Percentiles rank a stretch among this genome's conserved stretches.
Conservation (phyloP, 2,888 invertebrate species). For the Monopis laevigella region DNA sequence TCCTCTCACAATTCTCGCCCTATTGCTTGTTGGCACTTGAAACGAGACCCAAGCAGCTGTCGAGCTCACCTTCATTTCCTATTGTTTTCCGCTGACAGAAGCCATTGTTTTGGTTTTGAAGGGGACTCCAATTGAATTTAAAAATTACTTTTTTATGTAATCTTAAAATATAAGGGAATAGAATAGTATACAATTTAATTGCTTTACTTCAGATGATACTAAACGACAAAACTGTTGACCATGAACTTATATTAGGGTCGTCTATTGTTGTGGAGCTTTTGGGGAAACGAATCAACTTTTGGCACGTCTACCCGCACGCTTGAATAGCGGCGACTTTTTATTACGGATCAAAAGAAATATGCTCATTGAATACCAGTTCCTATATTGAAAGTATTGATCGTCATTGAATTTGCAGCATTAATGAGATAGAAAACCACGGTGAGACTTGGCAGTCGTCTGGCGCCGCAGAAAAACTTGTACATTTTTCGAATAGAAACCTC, state of each 20-base stretch:
- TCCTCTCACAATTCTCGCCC: not conserved
- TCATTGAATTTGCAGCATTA: not conserved
- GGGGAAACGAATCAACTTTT: too few species aligned
- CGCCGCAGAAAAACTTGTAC: slow-evolving; percentile 42
- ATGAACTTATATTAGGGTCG: too few species aligned
- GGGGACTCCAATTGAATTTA: too few species aligned
- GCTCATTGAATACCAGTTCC: not conserved
- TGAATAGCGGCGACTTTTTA: not conserved
- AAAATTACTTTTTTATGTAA: too few species aligned
- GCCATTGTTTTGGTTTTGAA: slow-evolving; percentile 8
- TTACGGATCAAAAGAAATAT: not conserved
- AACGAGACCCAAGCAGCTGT: slow-evolving; percentile 14
- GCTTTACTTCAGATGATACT: too few species aligned
- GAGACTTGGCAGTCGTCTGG: not conserved
- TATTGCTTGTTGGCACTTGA: slow-evolving; percentile 6
- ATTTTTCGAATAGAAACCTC: slow-evolving; percentile 28
- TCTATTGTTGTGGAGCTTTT: too few species aligned
- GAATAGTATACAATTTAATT: too few species aligned
- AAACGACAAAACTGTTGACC: too few species aligned
- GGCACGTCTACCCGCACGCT: too few species aligned
- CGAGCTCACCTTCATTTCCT: slow-evolving; percentile 15
- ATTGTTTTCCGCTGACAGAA: slow-evolving; percentile 10
- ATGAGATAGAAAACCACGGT: slow-evolving; percentile 41
- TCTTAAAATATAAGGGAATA: too few species aligned
- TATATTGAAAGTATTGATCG: not conserved